Percentiles rank a stretch among this genome's conserved stretches.
phyloP scores from a whole-genome alignment of 2,888 invertebrate species.

The Ptilodon capucinus region DNA sequence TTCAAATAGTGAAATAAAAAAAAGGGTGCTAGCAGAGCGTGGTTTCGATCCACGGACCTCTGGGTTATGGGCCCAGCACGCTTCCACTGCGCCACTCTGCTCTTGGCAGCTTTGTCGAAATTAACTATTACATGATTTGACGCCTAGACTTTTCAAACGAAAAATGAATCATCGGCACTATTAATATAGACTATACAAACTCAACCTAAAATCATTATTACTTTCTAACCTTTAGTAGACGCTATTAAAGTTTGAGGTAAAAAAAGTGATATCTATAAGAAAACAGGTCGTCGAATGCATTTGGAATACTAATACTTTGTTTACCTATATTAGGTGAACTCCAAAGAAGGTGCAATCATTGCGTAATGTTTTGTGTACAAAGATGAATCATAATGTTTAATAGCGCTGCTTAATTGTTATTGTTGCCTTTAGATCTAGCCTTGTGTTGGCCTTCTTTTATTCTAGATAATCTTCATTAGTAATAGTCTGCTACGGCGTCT shows the following conservation, averaged over 20 bases:
- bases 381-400: background rate
- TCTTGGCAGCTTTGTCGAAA: constrained; percentile 34
- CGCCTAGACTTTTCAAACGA: too few species aligned
- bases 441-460: background rate
- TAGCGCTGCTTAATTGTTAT: background rate
- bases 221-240: too few species aligned
- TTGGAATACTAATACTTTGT: background rate
- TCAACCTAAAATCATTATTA: too few species aligned
- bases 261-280: too few species aligned
- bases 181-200: too few species aligned
- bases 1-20: constrained; percentile 13
- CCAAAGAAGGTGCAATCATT: background rate
- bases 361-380: background rate
- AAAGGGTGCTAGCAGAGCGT: constrained; percentile 84
- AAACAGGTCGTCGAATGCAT: background rate
- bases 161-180: too few species aligned
- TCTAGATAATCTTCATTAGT: background rate
- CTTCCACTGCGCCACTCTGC: constrained; percentile 93
- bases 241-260: too few species aligned
- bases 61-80: constrained; percentile 94
- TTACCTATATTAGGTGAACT: background rate
- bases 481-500: background rate
- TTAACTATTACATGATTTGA: constrained; percentile 6
- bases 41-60: constrained; percentile 95
- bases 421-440: background rate